A percentile compares a stretch with the other conserved stretches of the same genome.
These are phyloP conservation scores for Notospermus geniculatus DNA, from an alignment of 1,140 invertebrate genomes.

Conservation along the genomic window DNA sequence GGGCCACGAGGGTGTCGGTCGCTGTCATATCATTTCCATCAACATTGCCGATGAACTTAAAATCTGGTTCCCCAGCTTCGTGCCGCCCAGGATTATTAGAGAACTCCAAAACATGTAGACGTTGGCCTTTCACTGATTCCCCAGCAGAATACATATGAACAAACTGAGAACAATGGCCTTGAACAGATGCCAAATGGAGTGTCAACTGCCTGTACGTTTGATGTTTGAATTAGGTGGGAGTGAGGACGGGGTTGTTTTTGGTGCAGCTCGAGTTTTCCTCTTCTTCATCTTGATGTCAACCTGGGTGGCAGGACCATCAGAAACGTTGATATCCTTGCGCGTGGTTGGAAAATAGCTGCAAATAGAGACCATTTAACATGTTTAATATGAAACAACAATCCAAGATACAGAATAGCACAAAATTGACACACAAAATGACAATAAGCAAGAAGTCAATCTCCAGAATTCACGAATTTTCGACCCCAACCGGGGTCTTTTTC, in stretches of 20 bases:
- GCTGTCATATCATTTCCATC: constrained; percentile 89
- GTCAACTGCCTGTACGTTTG: no score
- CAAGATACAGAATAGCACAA: no score
- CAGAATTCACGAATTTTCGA: no score
- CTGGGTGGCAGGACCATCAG: not conserved
- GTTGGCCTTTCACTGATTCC: constrained; percentile 64
- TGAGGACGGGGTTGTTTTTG: no score
- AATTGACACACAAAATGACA: no score
- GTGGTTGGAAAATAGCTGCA: not conserved
- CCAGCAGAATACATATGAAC: constrained; percentile 48
- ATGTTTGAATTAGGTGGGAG: no score
- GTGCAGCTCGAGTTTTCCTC: not conserved
- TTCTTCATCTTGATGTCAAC: not conserved
- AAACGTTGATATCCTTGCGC: not conserved
- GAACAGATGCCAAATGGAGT: no score
- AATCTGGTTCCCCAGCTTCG: constrained; percentile 70
- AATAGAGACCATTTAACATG: not conserved
- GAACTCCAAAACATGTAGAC: constrained; percentile 93
- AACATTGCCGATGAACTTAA: constrained; percentile 89
- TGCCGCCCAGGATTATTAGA: constrained; percentile 76
- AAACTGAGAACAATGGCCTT: no score
- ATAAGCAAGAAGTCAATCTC: no score
- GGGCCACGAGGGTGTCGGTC: constrained; percentile 71
- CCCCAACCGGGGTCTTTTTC: no score
- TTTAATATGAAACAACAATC: no score